These are phyloP conservation scores for Mesembrinibis cayennensis DNA, from an alignment of 2,113 vertebrate species.

Conservation along the genomic window DNA sequence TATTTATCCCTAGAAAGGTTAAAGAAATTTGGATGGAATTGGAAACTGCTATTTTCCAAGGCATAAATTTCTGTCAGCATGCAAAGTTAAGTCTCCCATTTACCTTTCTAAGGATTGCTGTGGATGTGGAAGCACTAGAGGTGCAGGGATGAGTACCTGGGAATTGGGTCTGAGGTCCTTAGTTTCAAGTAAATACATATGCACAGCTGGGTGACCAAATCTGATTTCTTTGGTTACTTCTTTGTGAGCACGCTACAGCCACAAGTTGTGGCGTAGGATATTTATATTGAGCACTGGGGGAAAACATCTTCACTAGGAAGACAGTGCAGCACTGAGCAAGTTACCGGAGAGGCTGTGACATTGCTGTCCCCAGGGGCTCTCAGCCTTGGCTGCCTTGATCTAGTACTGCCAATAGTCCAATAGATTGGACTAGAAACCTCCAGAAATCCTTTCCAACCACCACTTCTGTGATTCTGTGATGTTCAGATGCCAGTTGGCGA, in stretches of 20 bases:
- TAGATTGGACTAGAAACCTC: background rate
- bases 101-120: background rate
- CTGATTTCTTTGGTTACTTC: background rate
- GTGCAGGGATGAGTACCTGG: background rate
- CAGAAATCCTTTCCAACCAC: background rate
- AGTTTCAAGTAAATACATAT: background rate
- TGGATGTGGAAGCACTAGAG: background rate
- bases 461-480: background rate
- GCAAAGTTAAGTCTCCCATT: background rate
- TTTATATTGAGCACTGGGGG: fast-evolving
- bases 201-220: background rate
- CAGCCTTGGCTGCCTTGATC: background rate
- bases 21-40: background rate
- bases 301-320: background rate
- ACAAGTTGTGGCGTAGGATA: background rate
- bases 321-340: background rate
- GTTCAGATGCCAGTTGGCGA: background rate
- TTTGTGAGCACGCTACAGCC: background rate
- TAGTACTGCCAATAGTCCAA: background rate
- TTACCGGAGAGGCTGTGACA: background rate
- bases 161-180: background rate
- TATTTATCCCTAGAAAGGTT: background rate
- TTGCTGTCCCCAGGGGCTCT: background rate
- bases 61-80: background rate
- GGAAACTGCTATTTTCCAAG: background rate